These are phyloP conservation scores for Neolamprologus hecqui DNA, from an alignment of 2,113 vertebrate genomes.

Conservation along the genomic window DNA sequence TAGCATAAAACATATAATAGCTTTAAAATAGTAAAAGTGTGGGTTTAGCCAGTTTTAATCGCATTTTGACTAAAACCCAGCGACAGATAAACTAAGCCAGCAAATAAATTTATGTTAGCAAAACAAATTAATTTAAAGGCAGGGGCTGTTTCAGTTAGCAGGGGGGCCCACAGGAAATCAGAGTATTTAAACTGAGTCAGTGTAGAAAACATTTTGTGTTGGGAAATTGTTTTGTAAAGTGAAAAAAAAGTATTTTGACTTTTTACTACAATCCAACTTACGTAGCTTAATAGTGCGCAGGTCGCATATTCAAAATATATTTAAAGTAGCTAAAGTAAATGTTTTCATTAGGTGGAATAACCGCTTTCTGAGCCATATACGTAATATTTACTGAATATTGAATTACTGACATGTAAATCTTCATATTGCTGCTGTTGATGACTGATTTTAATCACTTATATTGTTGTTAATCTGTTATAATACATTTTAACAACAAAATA, in stretches of 20 bases:
- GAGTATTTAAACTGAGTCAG: not conserved
- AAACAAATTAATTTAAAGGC: not conserved
- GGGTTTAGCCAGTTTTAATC: not conserved
- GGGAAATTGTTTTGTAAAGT: not conserved
- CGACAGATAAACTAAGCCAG: not conserved
- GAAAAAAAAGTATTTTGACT: not conserved
- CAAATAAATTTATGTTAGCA: not conserved
- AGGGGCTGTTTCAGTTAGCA: not conserved
- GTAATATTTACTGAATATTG: not conserved
- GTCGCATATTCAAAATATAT: not conserved
- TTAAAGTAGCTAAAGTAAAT: not conserved
- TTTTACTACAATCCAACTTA: not conserved
- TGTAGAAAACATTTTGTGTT: not conserved
- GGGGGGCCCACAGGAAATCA: not conserved
- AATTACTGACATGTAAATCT: not conserved
- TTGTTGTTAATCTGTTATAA: not conserved
- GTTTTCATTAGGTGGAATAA: not conserved
- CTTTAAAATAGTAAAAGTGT: not conserved
- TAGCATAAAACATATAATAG: not conserved
- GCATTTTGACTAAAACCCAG: not conserved
- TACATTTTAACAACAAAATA: not conserved
- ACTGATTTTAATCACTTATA: not conserved
- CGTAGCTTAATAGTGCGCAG: not conserved
- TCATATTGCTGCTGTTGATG: not conserved
- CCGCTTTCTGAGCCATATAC: not conserved